These are phyloP conservation scores for Lasioglossum marginatum DNA, from an alignment of 2,888 invertebrate genomes.

Conservation along the genomic window DNA sequence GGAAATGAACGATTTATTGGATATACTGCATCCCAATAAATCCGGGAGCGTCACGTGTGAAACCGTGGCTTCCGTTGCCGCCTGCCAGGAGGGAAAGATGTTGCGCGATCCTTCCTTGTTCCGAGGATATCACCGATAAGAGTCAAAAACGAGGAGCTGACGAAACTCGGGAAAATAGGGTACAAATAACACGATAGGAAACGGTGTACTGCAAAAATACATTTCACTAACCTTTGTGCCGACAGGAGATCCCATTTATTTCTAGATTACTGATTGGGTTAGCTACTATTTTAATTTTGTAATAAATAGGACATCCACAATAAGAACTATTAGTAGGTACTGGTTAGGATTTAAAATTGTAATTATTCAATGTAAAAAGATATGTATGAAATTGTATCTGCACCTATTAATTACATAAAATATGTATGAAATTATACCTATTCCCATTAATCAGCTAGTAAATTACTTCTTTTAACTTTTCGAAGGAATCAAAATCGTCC, in stretches of 20 bases:
- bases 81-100: conserved; percentile 6
- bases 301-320: too few relatives aligned
- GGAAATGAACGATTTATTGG: conserved; percentile 61
- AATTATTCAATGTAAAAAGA: too few relatives aligned
- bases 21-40: conserved; percentile 57
- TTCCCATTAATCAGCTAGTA: too few relatives aligned
- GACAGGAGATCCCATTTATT: conserved; percentile 15
- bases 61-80: conserved; percentile 53
- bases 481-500: too few relatives aligned
- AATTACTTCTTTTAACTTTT: too few relatives aligned
- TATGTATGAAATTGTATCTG: too few relatives aligned
- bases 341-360: too few relatives aligned
- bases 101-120: conserved; percentile 28
- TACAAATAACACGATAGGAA: conserved; percentile 13
- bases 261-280: conserved; percentile 9
- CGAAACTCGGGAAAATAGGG: conserved; percentile 12
- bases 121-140: conserved; percentile 34
- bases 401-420: too few relatives aligned
- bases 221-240: conserved; percentile 13
- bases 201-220: conserved; percentile 11
- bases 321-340: too few relatives aligned
- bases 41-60: conserved; percentile 53
- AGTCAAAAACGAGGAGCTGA: conserved; percentile 11
- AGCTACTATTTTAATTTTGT: neutral
- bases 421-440: too few relatives aligned